Evolutionary conservation across 2,888 invertebrate genomes (phyloP).

Genomic region (Scaptomyza flava): DNA sequence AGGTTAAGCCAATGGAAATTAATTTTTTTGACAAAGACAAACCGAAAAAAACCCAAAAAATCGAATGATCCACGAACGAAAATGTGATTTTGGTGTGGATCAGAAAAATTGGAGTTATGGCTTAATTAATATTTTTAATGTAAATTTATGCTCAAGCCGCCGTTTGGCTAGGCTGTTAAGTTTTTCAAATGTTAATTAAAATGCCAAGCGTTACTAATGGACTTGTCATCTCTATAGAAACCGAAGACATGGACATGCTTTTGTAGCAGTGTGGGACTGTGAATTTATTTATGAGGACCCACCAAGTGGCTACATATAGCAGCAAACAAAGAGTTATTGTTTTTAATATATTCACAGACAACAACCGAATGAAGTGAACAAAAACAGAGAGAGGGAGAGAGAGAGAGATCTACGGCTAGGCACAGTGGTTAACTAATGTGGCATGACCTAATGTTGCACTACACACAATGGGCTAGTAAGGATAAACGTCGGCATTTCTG

Average conservation of each 20-base stretch:
- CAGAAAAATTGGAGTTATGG: not conserved
- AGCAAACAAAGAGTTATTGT: slow-evolving; percentile 72
- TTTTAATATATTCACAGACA: slow-evolving; percentile 68
- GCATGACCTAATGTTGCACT: slow-evolving; percentile 78
- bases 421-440: slow-evolving; percentile 50
- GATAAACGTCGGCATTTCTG: slow-evolving; percentile 46
- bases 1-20: not conserved
- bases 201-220: slow-evolving; percentile 51
- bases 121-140: not conserved
- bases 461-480: slow-evolving; percentile 70
- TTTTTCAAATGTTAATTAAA: slow-evolving; percentile 50
- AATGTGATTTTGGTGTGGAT: not conserved
- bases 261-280: slow-evolving; percentile 9
- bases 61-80: not conserved
- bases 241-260: slow-evolving; percentile 4
- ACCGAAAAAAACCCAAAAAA: not conserved
- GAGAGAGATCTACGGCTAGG: not conserved
- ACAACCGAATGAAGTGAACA: not conserved
- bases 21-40: slow-evolving; percentile 16
- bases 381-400: not conserved
- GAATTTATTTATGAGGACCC: slow-evolving; percentile 56
- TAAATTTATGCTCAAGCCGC: slow-evolving; percentile 27
- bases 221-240: slow-evolving; percentile 44
- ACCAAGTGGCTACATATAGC: slow-evolving; percentile 63
- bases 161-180: not conserved